Evolutionary conservation across 1,140 invertebrate genomes (phyloP).

Genomic region (Macrosteles quadrilineatus): DNA sequence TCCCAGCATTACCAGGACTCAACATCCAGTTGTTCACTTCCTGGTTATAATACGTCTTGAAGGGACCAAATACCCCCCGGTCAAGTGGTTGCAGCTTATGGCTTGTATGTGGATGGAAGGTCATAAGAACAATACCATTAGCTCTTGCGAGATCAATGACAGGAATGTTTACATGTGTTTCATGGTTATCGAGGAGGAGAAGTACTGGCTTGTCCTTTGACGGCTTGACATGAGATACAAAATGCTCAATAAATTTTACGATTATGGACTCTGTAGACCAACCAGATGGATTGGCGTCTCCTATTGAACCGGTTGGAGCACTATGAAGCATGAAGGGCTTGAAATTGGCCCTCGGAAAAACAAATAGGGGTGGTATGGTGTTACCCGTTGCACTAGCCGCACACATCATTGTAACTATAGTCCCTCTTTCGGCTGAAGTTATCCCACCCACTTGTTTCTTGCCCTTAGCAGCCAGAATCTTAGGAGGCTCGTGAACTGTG

Average conservation of each 20-base stretch:
- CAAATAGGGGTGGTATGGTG: conserved; percentile 49
- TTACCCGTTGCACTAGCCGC: conserved; percentile 49
- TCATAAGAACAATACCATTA: background rate
- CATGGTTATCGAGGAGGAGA: conserved; percentile 29
- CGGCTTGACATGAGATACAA: conserved; percentile 25
- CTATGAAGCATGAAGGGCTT: conserved; percentile 43
- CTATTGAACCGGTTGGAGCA: conserved; percentile 28
- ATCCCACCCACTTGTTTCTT: conserved; percentile 51
- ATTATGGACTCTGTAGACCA: conserved; percentile 36
- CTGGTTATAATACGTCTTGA: background rate
- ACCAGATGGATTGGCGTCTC: conserved; percentile 37
- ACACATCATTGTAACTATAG: conserved; percentile 48
- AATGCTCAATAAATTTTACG: conserved; percentile 23
- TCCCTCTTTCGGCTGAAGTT: conserved; percentile 52
- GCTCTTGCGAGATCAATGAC: background rate
- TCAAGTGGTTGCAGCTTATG: background rate
- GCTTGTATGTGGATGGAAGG: background rate
- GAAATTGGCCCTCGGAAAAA: conserved; percentile 49
- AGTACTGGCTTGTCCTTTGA: background rate
- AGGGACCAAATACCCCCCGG: background rate
- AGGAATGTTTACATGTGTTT: background rate
- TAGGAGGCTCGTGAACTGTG: conserved; percentile 47
- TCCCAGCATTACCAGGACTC: background rate
- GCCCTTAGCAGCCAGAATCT: conserved; percentile 47
- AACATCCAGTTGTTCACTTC: background rate